phyloP scores from a whole-genome alignment of 2,113 vertebrate species.

The Jacana jacana region DNA sequence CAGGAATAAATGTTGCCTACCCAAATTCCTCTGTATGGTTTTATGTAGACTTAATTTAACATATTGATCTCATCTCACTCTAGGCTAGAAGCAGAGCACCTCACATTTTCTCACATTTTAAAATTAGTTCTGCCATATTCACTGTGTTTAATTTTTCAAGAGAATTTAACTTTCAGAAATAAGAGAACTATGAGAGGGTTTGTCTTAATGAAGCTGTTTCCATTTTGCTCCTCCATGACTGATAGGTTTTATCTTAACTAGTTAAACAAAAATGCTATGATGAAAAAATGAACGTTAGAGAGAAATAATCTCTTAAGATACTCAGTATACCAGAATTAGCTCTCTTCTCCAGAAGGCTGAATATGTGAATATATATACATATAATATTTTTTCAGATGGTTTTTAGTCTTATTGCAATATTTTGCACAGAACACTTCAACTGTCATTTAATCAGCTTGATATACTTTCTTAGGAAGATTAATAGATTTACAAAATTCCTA shows the following conservation, averaged over 20 bases:
- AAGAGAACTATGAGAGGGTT: background rate
- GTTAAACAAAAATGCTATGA: background rate
- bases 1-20: background rate
- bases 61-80: slow-evolving; percentile 30
- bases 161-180: slow-evolving; percentile 43
- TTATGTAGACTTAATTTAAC: slow-evolving; percentile 56
- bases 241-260: slow-evolving; percentile 22
- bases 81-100: slow-evolving; percentile 50
- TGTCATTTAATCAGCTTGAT: background rate
- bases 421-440: background rate
- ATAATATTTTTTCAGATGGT: background rate
- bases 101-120: slow-evolving; percentile 39
- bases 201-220: slow-evolving; percentile 19
- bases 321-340: background rate
- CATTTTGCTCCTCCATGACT: slow-evolving; percentile 10
- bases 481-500: slow-evolving; percentile 16
- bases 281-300: slow-evolving; percentile 1
- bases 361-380: background rate
- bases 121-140: slow-evolving; percentile 58
- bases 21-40: slow-evolving; percentile 26
- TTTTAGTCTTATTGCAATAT: background rate
- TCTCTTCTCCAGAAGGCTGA: background rate
- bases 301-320: slow-evolving; percentile 22
- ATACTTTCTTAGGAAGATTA: slow-evolving; percentile 1
- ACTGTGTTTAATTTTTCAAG: slow-evolving; percentile 57